Evolutionary conservation across 2,797 vertebrate species (phyloP), one percentile per base, ranked within the genome.

Genomic region (Scomberomorus guttatus): DNA sequence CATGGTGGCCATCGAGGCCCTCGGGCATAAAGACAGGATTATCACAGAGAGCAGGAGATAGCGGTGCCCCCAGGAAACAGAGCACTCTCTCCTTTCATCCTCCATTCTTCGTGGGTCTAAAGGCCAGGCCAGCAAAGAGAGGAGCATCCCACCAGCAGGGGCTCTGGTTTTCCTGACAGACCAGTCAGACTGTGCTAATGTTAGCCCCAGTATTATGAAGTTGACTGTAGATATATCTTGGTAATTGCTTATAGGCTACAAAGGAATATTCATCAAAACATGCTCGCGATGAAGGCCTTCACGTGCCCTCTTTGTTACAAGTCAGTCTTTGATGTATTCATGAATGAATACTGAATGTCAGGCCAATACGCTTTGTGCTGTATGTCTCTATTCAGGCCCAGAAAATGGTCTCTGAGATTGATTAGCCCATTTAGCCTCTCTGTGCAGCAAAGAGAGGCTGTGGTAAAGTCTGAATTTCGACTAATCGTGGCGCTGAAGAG

Each of bases 21-120:
- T 55, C 17, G 4, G 81, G 80, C 79, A 71, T 72, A 77, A 83
- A 87, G 86, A 81, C 70, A 17, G 85, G 72, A 84, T 78, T 85
- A 93, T 89, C 80, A 86, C 82, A 89, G 83, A 66, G 88, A 90
- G 87, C 64, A 72, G 82, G 72, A 85, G 82, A 90, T 76, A 75
- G 84, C 65, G 85, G 59, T 69, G 80, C 86, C 89, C 89, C 82
- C 63, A 18, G 82, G 87, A 92, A 83, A 84, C 77, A 29, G 57
- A 77, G 79, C 5, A 71, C 80, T 80, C 88, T 65, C 75, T 72
- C 79, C 80, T 92, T 90, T 91, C 79, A 90, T 92, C 85, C 76
- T 42, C 75, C 62, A 63, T 83, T 92, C 84, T 90, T 70, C 81
- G 75, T 73, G 66, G 81, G 75, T 82, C 79, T 77, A 89, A 88